These are phyloP conservation scores for Mirounga angustirostris DNA, from an alignment of 2,113 vertebrate genomes.

Conservation along the genomic window DNA sequence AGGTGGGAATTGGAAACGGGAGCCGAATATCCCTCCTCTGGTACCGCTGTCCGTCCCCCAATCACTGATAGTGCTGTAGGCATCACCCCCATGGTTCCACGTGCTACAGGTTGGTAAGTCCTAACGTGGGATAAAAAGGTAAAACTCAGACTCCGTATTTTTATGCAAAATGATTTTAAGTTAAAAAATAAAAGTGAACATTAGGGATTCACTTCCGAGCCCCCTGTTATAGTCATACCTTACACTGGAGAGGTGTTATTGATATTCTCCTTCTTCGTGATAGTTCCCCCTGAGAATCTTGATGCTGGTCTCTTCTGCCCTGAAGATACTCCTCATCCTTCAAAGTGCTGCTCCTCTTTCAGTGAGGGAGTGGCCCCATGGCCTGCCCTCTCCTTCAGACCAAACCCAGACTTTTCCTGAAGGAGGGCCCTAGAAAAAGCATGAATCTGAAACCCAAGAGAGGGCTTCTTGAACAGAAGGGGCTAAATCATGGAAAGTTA, in stretches of 20 bases:
- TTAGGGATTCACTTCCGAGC: neutral
- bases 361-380: neutral
- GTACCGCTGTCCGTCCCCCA: rapidly evolving
- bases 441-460: neutral
- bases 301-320: neutral
- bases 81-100: neutral
- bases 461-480: neutral
- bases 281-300: neutral
- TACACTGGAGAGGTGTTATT: neutral
- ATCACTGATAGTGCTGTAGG: neutral
- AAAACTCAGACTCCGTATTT: neutral
- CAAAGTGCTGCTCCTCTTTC: neutral
- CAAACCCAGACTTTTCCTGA: neutral
- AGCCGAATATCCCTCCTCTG: neutral
- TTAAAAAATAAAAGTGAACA: neutral
- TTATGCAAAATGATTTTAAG: neutral
- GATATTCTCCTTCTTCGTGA: neutral
- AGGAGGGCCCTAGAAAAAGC: neutral
- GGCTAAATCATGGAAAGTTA: neutral
- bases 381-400: neutral
- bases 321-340: neutral
- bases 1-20: neutral
- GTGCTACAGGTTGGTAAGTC: neutral
- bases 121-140: neutral
- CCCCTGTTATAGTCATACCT: rapidly evolving